These are phyloP conservation scores for Polymixis flavicincta DNA, from an alignment of 2,888 invertebrate genomes.

Conservation along the genomic window DNA sequence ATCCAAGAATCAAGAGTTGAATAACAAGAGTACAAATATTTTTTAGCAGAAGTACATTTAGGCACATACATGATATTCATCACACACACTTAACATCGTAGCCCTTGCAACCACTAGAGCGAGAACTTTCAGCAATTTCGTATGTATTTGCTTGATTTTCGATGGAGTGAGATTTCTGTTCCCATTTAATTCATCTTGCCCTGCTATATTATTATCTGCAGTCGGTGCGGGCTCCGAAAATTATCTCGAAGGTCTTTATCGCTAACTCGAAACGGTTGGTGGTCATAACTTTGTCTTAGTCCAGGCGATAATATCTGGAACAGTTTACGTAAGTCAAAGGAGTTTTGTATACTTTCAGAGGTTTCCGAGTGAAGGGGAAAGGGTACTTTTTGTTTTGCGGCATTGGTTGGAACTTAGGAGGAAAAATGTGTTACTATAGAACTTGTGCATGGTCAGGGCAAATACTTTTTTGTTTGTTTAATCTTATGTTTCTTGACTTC, in stretches of 20 bases:
- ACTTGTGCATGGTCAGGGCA: not conserved
- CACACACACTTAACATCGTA: no score
- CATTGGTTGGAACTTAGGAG: not conserved
- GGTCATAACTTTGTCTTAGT: constrained; percentile 60
- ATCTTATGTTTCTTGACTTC: not conserved
- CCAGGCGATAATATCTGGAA: constrained; percentile 55
- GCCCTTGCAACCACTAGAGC: no score
- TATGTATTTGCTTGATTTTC: not conserved
- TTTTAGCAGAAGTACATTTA: no score
- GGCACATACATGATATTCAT: no score
- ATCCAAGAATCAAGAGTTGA: no score
- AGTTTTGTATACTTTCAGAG: constrained; percentile 42
- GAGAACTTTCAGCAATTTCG: not conserved
- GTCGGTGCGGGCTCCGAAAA: constrained; percentile 55
- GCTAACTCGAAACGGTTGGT: constrained; percentile 51
- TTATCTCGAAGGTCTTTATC: constrained; percentile 62
- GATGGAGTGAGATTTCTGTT: constrained; percentile 31
- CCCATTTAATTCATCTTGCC: constrained; percentile 7
- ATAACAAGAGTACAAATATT: no score
- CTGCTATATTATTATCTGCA: constrained; percentile 40
- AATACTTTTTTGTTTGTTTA: not conserved
- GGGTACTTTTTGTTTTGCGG: not conserved
- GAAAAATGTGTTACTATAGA: not conserved
- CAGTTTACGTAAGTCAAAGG: constrained; percentile 51
- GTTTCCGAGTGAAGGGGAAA: constrained; percentile 21